Conservation (phyloP, 2,113 vertebrate species). For the Cisticola juncidis region DNA sequence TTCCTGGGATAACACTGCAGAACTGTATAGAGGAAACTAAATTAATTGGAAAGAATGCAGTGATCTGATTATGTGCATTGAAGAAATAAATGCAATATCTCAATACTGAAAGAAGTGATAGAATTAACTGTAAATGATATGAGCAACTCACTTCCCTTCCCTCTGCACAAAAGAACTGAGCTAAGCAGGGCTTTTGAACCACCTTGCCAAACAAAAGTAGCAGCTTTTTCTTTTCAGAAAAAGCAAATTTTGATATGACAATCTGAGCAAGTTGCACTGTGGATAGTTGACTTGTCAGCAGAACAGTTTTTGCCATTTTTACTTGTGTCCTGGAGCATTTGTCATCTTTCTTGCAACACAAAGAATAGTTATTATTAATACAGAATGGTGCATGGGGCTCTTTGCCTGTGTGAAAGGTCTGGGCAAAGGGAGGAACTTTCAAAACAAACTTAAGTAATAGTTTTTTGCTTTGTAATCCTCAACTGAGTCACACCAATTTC, state of each 20-base stretch:
- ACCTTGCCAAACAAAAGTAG: background rate
- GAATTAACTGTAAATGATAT: background rate
- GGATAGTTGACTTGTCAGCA: background rate
- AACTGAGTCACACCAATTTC: background rate
- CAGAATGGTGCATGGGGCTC: too few relatives aligned
- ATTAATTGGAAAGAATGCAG: conserved; percentile 9
- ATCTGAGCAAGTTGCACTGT: background rate
- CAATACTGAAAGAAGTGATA: background rate
- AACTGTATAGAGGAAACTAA: background rate
- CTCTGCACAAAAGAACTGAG: background rate
- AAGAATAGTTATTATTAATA: background rate
- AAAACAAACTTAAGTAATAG: background rate
- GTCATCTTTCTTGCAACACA: background rate
- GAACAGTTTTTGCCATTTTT: background rate
- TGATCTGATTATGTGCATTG: background rate
- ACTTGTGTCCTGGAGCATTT: background rate
- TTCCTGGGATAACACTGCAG: background rate
- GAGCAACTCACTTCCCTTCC: background rate
- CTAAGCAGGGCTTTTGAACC: background rate
- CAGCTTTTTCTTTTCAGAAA: background rate
- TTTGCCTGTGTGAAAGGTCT: background rate
- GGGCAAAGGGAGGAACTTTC: background rate
- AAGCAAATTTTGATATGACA: background rate
- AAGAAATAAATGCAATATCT: background rate
- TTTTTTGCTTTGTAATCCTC: background rate